These are phyloP conservation scores for Pandemis corylana DNA, from an alignment of 2,888 invertebrate species.

Conservation along the genomic window DNA sequence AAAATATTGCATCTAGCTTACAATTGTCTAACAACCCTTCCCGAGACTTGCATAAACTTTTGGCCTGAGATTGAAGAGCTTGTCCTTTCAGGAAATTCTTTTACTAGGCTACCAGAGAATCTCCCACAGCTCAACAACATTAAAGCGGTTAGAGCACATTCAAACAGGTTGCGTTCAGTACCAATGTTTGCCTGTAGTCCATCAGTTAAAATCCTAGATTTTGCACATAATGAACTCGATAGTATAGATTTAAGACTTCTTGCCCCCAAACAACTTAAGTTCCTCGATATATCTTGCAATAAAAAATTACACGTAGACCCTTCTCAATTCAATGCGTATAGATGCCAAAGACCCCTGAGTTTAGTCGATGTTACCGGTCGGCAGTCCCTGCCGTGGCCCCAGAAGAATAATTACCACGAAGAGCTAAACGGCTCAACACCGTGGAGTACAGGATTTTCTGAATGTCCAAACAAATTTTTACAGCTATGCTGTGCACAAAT, in stretches of 20 bases:
- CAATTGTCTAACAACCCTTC: slow-evolving; percentile 89
- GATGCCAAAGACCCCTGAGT: slow-evolving; percentile 92
- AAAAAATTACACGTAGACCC: slow-evolving; percentile 92
- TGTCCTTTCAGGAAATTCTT: slow-evolving; percentile 92
- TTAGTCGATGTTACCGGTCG: slow-evolving; percentile 94
- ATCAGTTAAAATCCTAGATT: slow-evolving; percentile 91
- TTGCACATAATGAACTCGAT: slow-evolving; percentile 94
- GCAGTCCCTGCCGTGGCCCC: slow-evolving; percentile 87
- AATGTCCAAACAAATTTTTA: slow-evolving; percentile 90
- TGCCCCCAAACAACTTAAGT: slow-evolving; percentile 93
- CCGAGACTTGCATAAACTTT: slow-evolving; percentile 89
- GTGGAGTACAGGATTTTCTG: slow-evolving; percentile 94
- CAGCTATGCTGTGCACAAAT: slow-evolving; percentile 92
- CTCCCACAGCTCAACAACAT: slow-evolving; percentile 89
- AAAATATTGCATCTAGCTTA: slow-evolving; percentile 91
- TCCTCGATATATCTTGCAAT: slow-evolving; percentile 94
- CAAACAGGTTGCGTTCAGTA: slow-evolving; percentile 90
- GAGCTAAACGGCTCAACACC: slow-evolving; percentile 86
- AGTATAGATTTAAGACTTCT: slow-evolving; percentile 90
- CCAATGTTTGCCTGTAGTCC: slow-evolving; percentile 91
- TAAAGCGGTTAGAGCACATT: slow-evolving; percentile 91
- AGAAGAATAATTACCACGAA: slow-evolving; percentile 80
- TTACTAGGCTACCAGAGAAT: slow-evolving; percentile 90
- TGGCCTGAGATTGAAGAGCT: slow-evolving; percentile 93
- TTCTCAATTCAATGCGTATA: slow-evolving; percentile 91